phyloP scores from a whole-genome alignment of 2,888 invertebrate genomes.

The Hesperia comma region DNA sequence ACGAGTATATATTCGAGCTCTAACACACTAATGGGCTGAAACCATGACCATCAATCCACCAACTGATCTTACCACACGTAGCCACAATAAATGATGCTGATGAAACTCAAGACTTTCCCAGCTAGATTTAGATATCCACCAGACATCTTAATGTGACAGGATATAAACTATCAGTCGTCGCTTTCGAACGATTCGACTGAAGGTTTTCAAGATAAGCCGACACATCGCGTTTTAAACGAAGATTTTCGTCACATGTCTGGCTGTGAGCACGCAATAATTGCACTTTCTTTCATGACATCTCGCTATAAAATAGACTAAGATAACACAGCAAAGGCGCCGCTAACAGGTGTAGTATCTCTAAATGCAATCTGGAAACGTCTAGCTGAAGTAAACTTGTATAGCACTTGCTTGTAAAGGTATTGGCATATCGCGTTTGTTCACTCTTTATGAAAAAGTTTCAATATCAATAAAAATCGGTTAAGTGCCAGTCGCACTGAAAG shows the following conservation, averaged over 20 bases:
- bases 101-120: slow-evolving; percentile 20
- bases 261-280: slow-evolving; percentile 20
- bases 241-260: slow-evolving; percentile 14
- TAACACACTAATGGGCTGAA: background rate
- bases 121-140: slow-evolving; percentile 25
- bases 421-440: background rate
- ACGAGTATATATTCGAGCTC: too few species aligned
- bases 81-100: slow-evolving; percentile 9
- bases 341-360: slow-evolving; percentile 22
- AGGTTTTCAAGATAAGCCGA: slow-evolving; percentile 10
- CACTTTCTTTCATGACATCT: slow-evolving; percentile 29
- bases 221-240: slow-evolving; percentile 12
- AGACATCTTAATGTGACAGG: slow-evolving; percentile 30
- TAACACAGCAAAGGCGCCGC: slow-evolving; percentile 21
- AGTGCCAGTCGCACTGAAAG: too few species aligned
- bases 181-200: slow-evolving; percentile 11
- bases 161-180: slow-evolving; percentile 24
- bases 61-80: background rate
- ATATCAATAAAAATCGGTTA: background rate
- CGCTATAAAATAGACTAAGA: slow-evolving; percentile 20
- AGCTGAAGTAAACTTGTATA: slow-evolving; percentile 38
- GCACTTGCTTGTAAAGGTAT: slow-evolving; percentile 23
- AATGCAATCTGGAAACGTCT: slow-evolving; percentile 27
- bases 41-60: background rate
- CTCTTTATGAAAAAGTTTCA: background rate